Base-by-base conservation (phyloP, 2,113 vertebrate genomes). In the Catharus fuscescens region DNA sequence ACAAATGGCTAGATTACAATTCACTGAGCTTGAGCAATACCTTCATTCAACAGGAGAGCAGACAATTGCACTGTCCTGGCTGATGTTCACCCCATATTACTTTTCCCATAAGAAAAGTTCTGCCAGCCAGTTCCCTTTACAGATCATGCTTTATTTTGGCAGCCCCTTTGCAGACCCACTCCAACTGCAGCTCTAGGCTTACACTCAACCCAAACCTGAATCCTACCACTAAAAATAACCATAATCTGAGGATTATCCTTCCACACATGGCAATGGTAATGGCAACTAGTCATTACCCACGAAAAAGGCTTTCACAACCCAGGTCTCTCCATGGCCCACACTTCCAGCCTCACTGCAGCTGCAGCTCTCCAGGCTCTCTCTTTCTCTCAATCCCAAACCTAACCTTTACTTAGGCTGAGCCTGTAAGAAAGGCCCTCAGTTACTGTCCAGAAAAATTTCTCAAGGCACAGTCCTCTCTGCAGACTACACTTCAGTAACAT, bases 191-290 rank as follows among this genome's bases (percentile, higher is more conserved):
- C 57, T 86, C 53, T 32, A 36, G 47, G 48, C 59, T 95, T 82
- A 86, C 29, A 32, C 45, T 86, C 50, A 34, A 61, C 32, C 72
- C 72, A 86, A 92, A 95, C 62, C 80, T 93, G 84, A 86, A 89
- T 61, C 44, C 40, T 57, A 77, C 65, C 16, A 42, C 84, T 94
- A 93, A 95, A 89, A 93, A 93, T 93, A 94, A 70, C 80, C 36
- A 42, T 92, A 91, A 83, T 65, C 92, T 77, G 45, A 45, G 87
- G 90, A 94, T 93, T 94, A 94, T 89, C 64, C 80, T 88, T 83
- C 29, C 38, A 72, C 47, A 77, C 64, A 64, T 1, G 9, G 67
- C 48, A 56, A 36, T 76, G 62, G 70, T 48, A 69, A 42, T 42
- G 40, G 78, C 81, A 86, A 69, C 48, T 40, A 56, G 64, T 44